Evolutionary conservation across 2,113 vertebrate species (phyloP), one percentile per base, ranked within the genome.

Genomic region (Miniopterus natalensis): DNA sequence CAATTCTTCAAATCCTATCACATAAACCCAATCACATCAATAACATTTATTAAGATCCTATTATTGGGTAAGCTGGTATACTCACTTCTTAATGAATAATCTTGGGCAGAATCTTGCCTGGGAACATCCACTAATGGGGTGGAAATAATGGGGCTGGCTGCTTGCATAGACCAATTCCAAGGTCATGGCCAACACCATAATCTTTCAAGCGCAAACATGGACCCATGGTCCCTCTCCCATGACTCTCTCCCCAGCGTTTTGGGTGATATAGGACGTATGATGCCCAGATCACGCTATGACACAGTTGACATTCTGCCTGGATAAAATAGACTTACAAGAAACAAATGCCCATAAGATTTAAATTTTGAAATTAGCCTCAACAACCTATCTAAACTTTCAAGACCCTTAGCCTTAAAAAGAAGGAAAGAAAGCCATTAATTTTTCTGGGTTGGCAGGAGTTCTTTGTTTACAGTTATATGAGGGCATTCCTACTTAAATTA

Each of bases 1-100:
- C 15, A 31, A 29, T 57, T 68, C 55, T 91, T 79, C 31, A 88
- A 53, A 84, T 66, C 5, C n/a, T 88, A 61, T 23, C 20, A 18
- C 18, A 92, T 66, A 92, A 84, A n/a, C 36, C 27, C 45, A 88
- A 25, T 74, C 42, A 92, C 80, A 86, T 79, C 29, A 89, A n/a
- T 8, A 75, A 66, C 53, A 6, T 20, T 92, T 70, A 40, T 74
- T 92, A 92, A 36, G 18, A 66, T 74, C 18, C 51, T 81, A 10
- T 53, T 74, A 51, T 23, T 23, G 53, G 3, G n/a, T 81, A 84
- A 95, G 59, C n/a, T 47, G 8, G 14, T 8, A 42, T 18, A 45
- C 47, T 84, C 4, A 47, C 10, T 51, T 63, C 57, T 87, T 45
- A 73, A 49, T 70, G 53, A 70, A 29, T 45, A 61, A 84, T 59